Evolutionary conservation across 2,888 invertebrate species (phyloP), one percentile per base, ranked within the genome.

Genomic region (Aethes cnicana): DNA sequence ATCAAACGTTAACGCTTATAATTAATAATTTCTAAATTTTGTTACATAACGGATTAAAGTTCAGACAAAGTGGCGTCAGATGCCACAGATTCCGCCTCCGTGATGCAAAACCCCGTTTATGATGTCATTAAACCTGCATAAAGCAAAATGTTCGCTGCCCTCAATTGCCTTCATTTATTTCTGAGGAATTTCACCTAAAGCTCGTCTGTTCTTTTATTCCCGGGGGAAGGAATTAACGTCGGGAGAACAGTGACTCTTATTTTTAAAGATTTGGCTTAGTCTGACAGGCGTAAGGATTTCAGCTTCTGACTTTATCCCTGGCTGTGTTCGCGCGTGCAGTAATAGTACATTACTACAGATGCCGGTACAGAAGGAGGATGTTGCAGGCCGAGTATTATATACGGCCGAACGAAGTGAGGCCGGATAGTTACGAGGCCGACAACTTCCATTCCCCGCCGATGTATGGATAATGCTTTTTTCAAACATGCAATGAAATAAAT

Each of bases 111-210:
- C 63, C 62, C 59, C 61, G 64, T 72, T 69, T 62, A 61, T 66
- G 68, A 62, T 61, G 58, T 62, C 61, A 65, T 63, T 62, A 64
- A 65, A 66, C 62, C 63, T 57, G 28, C 43, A 39, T 61, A 57
- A 61, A 64, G 64, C 59, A 70, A 72, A 73, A 67, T 56, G 56
- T 56, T 56, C 56, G 59, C 60, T 54, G 59, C 58, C 59, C 61
- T 33, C 66, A 63, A 74, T 75, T 72, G 67, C 66, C 66, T 71
- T 67, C 69, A 70, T 74, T 76, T 72, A 72, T 72, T 72, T 33
- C 32, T 63, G 60, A 62, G 60, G 57, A 64, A 63, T 65, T 69
- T 68, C 65, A 63, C 63, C 55, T 47, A 55, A 44, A 58, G 55
- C 53, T 58, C 59, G 39, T 56, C 54, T 52, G 47, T 57, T 57